Conservation (phyloP, 2,888 invertebrate genomes). For the Therioaphis trifolii region DNA sequence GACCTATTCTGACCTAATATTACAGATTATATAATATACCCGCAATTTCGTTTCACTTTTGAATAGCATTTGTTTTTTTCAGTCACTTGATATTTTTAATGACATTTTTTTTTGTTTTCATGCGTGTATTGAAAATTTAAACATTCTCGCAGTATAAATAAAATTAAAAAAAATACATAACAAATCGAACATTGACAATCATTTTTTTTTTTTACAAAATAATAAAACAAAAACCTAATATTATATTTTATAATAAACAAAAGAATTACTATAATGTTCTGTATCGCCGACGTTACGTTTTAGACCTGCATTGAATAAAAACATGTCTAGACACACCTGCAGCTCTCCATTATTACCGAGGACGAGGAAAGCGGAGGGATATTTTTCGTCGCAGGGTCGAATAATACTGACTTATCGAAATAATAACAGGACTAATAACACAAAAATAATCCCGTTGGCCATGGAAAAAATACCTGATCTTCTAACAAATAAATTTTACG, state of each 20-base stretch:
- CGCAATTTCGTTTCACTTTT: no score
- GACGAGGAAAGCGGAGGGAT: not conserved
- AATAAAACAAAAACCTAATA: not conserved
- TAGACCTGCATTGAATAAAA: not conserved
- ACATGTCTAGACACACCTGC: not conserved
- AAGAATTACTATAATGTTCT: no score
- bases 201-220: no score
- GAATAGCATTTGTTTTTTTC: no score
- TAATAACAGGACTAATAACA: constrained; percentile 21
- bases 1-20: no score
- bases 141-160: no score
- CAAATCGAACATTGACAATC: no score
- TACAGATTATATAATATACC: no score
- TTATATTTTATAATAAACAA: not conserved
- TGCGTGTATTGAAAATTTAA: no score
- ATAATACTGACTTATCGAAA: not conserved
- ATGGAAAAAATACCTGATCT: not conserved
- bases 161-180: no score
- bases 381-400: not conserved
- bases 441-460: not conserved
- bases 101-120: no score
- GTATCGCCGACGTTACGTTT: not conserved
- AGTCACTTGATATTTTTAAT: no score
- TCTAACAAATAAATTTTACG: not conserved
- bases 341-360: not conserved